Conservation (phyloP, 2,888 invertebrate species). For the Tipula vernalis region DNA sequence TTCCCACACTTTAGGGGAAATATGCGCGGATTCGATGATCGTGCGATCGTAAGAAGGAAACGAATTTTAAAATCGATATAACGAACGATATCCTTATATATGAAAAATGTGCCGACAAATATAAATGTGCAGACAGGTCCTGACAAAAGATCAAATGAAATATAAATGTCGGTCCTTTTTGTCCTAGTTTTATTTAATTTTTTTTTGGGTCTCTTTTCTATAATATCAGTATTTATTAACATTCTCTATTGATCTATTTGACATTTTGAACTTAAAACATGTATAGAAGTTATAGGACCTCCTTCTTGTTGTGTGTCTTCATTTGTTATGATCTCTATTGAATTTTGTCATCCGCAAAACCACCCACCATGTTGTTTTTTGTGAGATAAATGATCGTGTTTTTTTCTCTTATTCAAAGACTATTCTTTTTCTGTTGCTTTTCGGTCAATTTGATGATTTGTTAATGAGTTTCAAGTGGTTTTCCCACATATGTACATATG, state of each 20-base stretch:
- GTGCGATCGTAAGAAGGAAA: background rate
- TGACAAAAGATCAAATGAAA: slow-evolving; percentile 14
- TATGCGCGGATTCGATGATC: too few relatives aligned
- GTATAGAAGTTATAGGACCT: background rate
- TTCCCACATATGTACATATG: background rate
- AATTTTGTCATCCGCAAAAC: slow-evolving; percentile 4
- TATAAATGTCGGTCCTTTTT: background rate
- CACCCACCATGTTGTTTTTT: background rate
- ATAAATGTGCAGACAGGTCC: slow-evolving; percentile 21
- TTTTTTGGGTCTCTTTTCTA: background rate
- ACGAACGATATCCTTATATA: background rate
- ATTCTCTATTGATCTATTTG: background rate
- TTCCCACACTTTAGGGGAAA: background rate
- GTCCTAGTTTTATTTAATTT: too few relatives aligned
- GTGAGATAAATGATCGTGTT: background rate
- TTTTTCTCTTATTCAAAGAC: background rate
- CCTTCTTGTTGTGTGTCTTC: background rate
- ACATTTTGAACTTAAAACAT: background rate
- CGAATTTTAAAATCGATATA: background rate
- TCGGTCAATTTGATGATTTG: background rate
- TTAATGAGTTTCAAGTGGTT: background rate
- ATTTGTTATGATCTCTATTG: background rate
- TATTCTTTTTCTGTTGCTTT: background rate
- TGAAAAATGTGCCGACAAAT: background rate
- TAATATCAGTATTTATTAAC: background rate